These are phyloP conservation scores for Aeoliscus strigatus DNA, from an alignment of 2,797 vertebrate species.

Conservation along the genomic window DNA sequence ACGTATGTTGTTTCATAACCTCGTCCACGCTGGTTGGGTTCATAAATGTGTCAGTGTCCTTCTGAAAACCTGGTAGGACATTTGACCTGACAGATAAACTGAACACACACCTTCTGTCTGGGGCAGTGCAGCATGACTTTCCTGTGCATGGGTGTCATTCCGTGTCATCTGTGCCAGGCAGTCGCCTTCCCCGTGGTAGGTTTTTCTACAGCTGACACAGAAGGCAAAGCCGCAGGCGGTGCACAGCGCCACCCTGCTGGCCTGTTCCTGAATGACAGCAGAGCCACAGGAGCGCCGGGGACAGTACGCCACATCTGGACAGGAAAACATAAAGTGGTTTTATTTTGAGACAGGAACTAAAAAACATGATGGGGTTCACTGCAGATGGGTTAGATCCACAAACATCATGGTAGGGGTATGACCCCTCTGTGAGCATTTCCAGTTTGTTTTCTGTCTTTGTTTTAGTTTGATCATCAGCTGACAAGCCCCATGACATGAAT, in stretches of 20 bases:
- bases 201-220: constrained; percentile 79
- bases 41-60: not conserved
- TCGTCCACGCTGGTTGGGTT: too few relatives aligned
- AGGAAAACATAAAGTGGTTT: too few relatives aligned
- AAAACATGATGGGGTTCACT: too few relatives aligned
- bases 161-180: constrained; percentile 41
- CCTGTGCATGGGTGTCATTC: accelerated
- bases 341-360: too few relatives aligned
- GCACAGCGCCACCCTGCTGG: constrained; percentile 77
- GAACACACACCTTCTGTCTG: constrained; percentile 26
- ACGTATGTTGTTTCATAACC: too few relatives aligned
- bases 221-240: constrained; percentile 83
- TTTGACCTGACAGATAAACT: too few relatives aligned
- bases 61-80: not conserved
- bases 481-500: not conserved
- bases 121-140: constrained; percentile 43
- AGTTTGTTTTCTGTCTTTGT: not conserved
- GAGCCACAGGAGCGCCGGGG: constrained; percentile 77
- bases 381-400: too few relatives aligned
- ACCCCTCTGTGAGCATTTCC: too few relatives aligned
- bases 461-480: not conserved
- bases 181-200: constrained; percentile 76
- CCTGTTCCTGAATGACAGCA: constrained; percentile 78
- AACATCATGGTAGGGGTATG: too few relatives aligned
- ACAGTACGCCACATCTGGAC: constrained; percentile 79